Percentiles rank a stretch among this genome's conserved stretches.
Conservation (phyloP, 2,113 vertebrate genomes). For the Rhagologus leucostigma region DNA sequence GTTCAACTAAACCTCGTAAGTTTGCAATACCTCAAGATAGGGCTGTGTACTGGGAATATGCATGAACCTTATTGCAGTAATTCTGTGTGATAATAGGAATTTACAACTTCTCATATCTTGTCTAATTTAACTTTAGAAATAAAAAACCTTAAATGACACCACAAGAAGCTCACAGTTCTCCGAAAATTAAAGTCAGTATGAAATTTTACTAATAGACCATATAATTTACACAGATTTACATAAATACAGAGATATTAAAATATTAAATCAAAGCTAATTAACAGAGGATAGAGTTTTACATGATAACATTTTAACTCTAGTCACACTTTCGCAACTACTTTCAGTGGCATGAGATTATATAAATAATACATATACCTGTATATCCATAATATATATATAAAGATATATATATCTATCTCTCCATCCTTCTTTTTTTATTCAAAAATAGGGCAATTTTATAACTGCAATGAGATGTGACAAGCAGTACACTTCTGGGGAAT, state of each 20-base stretch:
- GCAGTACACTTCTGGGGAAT: slow-evolving; percentile 65
- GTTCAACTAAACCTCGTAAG: slow-evolving; percentile 29
- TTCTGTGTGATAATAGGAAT: slow-evolving; percentile 28
- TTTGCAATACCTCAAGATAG: slow-evolving; percentile 9
- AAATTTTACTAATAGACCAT: slow-evolving; percentile 62
- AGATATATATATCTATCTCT: slow-evolving; percentile 12
- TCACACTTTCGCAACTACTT: slow-evolving; percentile 44
- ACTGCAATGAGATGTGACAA: slow-evolving; percentile 63
- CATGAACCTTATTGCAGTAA: slow-evolving; percentile 49
- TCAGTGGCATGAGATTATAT: slow-evolving; percentile 36
- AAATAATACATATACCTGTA: slow-evolving; percentile 42
- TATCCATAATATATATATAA: slow-evolving; percentile 33
- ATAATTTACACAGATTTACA: slow-evolving; percentile 62
- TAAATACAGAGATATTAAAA: slow-evolving; percentile 64
- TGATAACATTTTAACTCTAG: slow-evolving; percentile 19
- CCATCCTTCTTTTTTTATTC: slow-evolving; percentile 2
- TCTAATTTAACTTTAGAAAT: slow-evolving; percentile 42
- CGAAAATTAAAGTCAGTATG: slow-evolving; percentile 54
- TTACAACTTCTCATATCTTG: slow-evolving; percentile 16
- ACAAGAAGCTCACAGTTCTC: slow-evolving; percentile 58
- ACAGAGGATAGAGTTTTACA: slow-evolving; percentile 52
- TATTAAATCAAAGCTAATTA: slow-evolving; percentile 63
- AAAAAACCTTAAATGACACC: slow-evolving; percentile 48
- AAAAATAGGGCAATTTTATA: slow-evolving; percentile 67
- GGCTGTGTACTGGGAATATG: slow-evolving; percentile 9